Base-by-base conservation (phyloP, 2,888 invertebrate species). In the Drosophila macrospina region DNA sequence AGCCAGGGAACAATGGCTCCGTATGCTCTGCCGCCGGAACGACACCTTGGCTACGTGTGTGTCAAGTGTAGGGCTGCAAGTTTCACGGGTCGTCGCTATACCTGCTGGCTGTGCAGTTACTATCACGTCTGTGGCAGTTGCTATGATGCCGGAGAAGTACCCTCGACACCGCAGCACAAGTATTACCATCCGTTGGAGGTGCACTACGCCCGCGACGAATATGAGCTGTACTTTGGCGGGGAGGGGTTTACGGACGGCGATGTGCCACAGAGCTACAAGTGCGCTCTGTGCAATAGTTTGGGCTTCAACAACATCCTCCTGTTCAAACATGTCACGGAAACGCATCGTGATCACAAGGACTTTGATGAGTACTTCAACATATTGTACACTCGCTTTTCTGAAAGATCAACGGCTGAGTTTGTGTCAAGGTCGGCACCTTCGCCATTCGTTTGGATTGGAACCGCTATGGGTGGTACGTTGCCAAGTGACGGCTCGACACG, bases 261-360 rank as follows among this genome's bases (percentile, higher is more conserved):
- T 8, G 50, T 64, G 13, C 60, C 55, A 3, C 86, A 81, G 69
- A 81, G 80, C 59, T 81, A 76, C 24, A 85, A 70, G 48, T 81
- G 80, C 11, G 82, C 69, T 0, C 11, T 81, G 1, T 81, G 80
- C 24, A 28, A 48, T 0, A 1, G 0, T 2, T 20, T 5, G 1
- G 82, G 79, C 0, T 63, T 69, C 3, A 67, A 28, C 5, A 44
- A 11, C 36, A 2, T 11, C 2, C 32, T 50, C 1, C 57, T 79
- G 45, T 63, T 59, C 24, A 15, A 13, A 10, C 80, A 81, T 20
- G 8, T 81, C 3, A 8, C 4, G 11, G 15, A 39, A 0, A 2
- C 0, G 7, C 80, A 81, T 47, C 28, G 13, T 0, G 11, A 15
- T 0, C 76, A 85, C 26, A 5, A 0, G 6, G 76, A 81, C 4